Conservation (phyloP, 2,888 invertebrate species). For the Sepiola atlantica region DNA sequence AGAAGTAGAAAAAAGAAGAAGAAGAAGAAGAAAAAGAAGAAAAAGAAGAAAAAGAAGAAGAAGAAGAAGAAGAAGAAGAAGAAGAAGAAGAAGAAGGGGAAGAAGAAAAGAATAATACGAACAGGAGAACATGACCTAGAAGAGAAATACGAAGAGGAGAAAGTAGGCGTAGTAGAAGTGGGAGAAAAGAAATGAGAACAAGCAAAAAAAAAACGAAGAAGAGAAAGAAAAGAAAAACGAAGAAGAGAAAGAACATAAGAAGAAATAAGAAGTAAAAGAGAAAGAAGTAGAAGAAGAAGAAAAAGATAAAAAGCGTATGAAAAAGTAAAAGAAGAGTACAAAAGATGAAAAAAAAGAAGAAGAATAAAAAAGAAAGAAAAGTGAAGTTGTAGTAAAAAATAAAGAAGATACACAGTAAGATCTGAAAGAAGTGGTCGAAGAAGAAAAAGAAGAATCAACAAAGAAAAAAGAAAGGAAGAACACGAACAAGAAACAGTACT, state of each 20-base stretch:
- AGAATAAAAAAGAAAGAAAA: neutral
- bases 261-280: too few relatives aligned
- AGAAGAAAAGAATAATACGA: too few relatives aligned
- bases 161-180: too few relatives aligned
- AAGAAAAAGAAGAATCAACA: neutral
- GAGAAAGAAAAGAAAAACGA: too few relatives aligned
- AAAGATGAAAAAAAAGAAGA: neutral
- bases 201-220: too few relatives aligned
- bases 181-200: too few relatives aligned
- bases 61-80: neutral
- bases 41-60: neutral
- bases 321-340: neutral
- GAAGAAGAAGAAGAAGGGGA: neutral
- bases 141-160: too few relatives aligned
- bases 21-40: neutral
- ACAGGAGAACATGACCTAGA: too few relatives aligned
- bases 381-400: neutral
- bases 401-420: neutral
- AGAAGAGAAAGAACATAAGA: too few relatives aligned
- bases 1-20: neutral
- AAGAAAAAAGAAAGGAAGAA: neutral
- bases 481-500: neutral
- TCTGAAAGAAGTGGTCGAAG: neutral
- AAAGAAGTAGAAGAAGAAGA: too few relatives aligned
- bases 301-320: too few relatives aligned